A percentile compares a stretch with the other conserved stretches of the same genome.
Conservation (phyloP, 2,113 vertebrate species). For the Carettochelys insculpta region DNA sequence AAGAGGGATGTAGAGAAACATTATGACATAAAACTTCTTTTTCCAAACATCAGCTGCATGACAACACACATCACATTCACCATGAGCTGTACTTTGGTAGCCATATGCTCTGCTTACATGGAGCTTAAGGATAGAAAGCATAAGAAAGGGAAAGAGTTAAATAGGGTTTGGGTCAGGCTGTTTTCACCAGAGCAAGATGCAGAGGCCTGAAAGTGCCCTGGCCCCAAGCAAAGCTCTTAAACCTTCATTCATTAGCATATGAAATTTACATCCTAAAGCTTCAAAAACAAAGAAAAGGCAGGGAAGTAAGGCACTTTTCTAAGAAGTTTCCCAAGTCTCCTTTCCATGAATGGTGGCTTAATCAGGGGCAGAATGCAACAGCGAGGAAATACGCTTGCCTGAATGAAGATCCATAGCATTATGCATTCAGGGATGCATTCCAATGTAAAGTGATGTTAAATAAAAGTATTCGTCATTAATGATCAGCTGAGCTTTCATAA, state of each 20-base stretch:
- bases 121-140: neutral
- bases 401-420: neutral
- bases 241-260: neutral
- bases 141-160: neutral
- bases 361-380: neutral
- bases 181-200: fast-evolving
- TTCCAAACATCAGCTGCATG: neutral
- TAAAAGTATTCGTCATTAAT: neutral
- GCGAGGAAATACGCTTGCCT: neutral
- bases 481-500: neutral
- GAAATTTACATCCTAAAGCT: neutral
- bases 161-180: neutral
- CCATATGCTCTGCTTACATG: neutral
- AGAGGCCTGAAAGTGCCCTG: fast-evolving
- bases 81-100: neutral
- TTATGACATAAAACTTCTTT: neutral
- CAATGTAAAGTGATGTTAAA: neutral
- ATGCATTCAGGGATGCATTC: neutral
- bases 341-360: neutral
- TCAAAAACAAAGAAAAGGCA: neutral
- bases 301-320: neutral
- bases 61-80: neutral
- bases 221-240: neutral
- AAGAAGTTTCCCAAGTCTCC: neutral
- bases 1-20: neutral